phyloP scores from a whole-genome alignment of 2,113 vertebrate species.

The Synodontis membranacea region DNA sequence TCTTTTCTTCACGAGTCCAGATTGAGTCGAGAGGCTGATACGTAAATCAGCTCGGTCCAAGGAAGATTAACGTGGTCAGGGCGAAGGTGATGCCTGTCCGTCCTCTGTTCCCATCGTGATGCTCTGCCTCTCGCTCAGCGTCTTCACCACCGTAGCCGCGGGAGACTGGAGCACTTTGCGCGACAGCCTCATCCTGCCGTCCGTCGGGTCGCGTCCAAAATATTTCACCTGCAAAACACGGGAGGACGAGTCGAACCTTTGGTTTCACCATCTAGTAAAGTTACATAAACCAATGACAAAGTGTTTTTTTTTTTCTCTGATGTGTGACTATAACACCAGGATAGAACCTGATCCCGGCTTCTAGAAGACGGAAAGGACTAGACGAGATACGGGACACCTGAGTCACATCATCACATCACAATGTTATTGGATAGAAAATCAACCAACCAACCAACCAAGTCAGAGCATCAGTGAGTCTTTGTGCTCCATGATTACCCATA shows the following conservation, averaged over 20 bases:
- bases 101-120: constrained; percentile 77
- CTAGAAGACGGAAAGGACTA: too few relatives aligned
- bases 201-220: constrained; percentile 94
- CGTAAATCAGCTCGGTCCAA: background rate
- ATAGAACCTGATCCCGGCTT: background rate
- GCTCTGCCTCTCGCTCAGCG: constrained; percentile 83
- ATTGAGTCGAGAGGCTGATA: background rate
- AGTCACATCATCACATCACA: background rate
- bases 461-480: background rate
- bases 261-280: background rate
- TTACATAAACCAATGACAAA: background rate
- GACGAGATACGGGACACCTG: background rate
- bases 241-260: background rate
- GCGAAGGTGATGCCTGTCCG: constrained; percentile 15
- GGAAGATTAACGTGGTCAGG: constrained; percentile 29
- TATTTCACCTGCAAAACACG: constrained; percentile 84
- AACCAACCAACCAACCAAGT: background rate
- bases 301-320: too few relatives aligned
- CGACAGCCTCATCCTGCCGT: constrained; percentile 95
- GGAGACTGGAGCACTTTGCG: constrained; percentile 92
- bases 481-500: background rate
- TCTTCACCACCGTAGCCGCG: constrained; percentile 76
- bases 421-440: too few relatives aligned
- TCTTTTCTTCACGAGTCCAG: background rate
- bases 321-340: background rate